Evolutionary conservation across 2,113 vertebrate species (phyloP).

Genomic region (Myxocyprinus asiaticus): DNA sequence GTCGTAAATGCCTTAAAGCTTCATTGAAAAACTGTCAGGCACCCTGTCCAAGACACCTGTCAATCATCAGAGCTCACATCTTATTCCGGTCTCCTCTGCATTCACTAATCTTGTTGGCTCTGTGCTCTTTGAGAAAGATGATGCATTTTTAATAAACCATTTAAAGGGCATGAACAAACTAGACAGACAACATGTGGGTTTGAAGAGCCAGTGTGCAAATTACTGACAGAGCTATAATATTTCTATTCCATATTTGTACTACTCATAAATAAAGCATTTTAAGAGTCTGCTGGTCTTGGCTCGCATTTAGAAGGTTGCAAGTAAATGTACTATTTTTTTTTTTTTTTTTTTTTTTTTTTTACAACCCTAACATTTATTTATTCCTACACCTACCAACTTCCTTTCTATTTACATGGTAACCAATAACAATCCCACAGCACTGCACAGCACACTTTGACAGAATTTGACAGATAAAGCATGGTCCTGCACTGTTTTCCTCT

Average conservation of each 20-base stretch:
- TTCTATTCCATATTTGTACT: not conserved
- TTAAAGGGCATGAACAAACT: conserved; percentile 41
- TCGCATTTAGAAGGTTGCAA: not conserved
- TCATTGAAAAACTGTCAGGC: no score
- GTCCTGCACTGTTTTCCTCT: not conserved
- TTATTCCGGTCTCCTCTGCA: not conserved
- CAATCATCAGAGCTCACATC: not conserved
- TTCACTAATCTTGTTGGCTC: conserved; percentile 30
- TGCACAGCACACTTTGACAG: not conserved
- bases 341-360: not conserved
- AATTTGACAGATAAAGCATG: not conserved
- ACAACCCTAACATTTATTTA: not conserved
- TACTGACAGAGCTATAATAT: conserved; percentile 3
- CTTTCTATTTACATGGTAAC: no score
- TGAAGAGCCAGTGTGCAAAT: not conserved
- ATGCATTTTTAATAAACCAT: conserved; percentile 46
- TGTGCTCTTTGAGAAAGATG: not conserved
- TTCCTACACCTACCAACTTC: not conserved
- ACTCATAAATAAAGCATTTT: conserved; percentile 9
- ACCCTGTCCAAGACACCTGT: no score
- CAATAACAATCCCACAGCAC: not conserved
- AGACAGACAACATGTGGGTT: not conserved
- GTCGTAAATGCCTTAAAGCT: no score
- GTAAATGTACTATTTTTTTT: not conserved
- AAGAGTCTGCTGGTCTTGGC: no score